A percentile compares a stretch with the other conserved stretches of the same genome.
phyloP scores from a whole-genome alignment of 2,113 vertebrate species.

The Larimichthys polyactis region DNA sequence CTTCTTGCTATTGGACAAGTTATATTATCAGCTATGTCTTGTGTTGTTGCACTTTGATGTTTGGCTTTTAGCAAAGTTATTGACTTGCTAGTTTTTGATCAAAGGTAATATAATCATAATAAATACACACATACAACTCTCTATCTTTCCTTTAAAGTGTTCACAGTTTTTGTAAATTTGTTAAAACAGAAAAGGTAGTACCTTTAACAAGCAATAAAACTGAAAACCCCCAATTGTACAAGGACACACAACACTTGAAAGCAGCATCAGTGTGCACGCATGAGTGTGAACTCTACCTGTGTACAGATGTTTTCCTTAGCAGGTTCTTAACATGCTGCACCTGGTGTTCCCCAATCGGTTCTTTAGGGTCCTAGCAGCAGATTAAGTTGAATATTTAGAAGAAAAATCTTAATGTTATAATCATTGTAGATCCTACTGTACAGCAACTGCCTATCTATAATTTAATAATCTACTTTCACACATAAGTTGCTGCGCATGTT shows the following conservation, averaged over 20 bases:
- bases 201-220: background rate
- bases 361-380: constrained; percentile 79
- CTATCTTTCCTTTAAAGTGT: background rate
- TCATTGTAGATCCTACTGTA: background rate
- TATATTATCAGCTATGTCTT: no score
- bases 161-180: background rate
- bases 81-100: no score
- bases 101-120: no score
- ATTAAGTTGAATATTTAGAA: background rate
- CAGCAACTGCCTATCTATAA: background rate
- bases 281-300: constrained; percentile 39
- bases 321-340: constrained; percentile 86
- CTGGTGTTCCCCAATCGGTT: constrained; percentile 83
- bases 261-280: background rate
- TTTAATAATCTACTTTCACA: no score
- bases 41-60: no score
- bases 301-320: constrained; percentile 73
- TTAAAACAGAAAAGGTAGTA: background rate
- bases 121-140: no score
- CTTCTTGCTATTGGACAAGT: no score
- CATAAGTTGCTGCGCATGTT: no score
- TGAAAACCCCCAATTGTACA: background rate
- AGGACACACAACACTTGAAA: no score
- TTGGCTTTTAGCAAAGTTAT: no score
- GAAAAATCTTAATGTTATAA: background rate